Base-by-base conservation (phyloP, 2,888 invertebrate species). In the Pyrochroa serraticornis region DNA sequence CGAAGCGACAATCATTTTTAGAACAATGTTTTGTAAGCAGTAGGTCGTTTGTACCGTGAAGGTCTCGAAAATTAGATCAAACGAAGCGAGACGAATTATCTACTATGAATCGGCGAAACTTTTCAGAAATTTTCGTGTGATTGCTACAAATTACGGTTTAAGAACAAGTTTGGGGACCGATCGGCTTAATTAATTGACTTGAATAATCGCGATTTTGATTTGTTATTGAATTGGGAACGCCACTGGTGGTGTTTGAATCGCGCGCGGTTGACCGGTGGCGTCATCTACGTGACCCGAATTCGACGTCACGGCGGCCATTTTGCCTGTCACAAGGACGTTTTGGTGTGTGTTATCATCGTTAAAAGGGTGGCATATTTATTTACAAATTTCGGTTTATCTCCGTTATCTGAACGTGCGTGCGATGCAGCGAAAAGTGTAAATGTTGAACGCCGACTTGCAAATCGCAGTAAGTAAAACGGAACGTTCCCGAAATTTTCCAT, bases 321-420 rank as follows among this genome's bases (percentile, higher is more conserved):
- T 58, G 44, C 45, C 33, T 58, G 53, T 58, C 53, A 58, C 58
- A 58, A 58, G 58, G 58, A 47, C 58, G 43, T 52, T 43, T 43
- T 31, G 22, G 22, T 43, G 47, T 48, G 30, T 39, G 41, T 43
- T 53, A 48, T 55, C 48, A 55, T 55, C 54, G 32, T 55, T 54
- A 41, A 53, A 45, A 52, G 53, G 48, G 54, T 55, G 47, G 54
- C 54, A 55, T 53, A 53, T 55, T 55, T 55, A 55, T 55, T 48
- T 47, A 47, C 54, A 48, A 31, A 39, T 48, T 22, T 2, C 34
- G 42, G 36, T 31, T 48, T 47, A 42, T 48, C 41, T 43, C 32
- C 33, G 47, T 48, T 55, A 48, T 55, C 47, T 41, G n/a, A 8
- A 10, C 22, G 39, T 47, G 43, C 36, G 54, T 55, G 48, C 37